Conservation (phyloP, 2,888 invertebrate genomes). For the Cistogaster globosa region DNA sequence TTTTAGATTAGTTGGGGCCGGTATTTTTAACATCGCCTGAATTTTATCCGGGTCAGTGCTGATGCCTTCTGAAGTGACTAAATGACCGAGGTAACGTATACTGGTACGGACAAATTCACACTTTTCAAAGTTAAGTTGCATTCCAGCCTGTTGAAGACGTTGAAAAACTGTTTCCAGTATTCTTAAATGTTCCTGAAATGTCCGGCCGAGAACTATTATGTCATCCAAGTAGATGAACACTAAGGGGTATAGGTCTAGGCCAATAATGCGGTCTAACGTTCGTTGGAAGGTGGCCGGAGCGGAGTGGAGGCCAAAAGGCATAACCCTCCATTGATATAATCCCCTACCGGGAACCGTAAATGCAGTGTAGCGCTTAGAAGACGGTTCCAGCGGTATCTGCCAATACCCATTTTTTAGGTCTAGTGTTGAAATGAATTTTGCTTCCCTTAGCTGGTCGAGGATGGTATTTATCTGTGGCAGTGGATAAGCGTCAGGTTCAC, state of each 20-base stretch:
- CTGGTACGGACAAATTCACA: conserved; percentile 7
- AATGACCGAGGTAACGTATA: not conserved
- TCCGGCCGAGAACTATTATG: conserved; percentile 26
- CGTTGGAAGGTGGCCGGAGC: conserved; percentile 55
- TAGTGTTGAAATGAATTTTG: conserved; percentile 23
- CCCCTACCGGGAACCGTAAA: conserved; percentile 49
- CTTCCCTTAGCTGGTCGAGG: conserved; percentile 4
- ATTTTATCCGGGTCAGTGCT: no score
- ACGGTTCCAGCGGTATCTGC: conserved; percentile 34
- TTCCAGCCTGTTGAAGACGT: not conserved
- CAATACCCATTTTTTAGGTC: conserved; percentile 57
- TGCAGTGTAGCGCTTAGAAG: conserved; percentile 2
- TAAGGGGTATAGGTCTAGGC: conserved; percentile 14
- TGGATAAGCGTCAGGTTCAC: conserved; percentile 51
- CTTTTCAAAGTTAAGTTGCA: conserved; percentile 35
- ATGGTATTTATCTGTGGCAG: conserved; percentile 35
- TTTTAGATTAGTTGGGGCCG: no score
- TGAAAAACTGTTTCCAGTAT: not conserved
- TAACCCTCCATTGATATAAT: conserved; percentile 45
- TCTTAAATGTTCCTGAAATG: conserved; percentile 21
- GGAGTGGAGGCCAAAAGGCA: conserved; percentile 53
- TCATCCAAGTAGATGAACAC: conserved; percentile 48
- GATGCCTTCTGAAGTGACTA: no score
- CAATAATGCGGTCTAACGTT: conserved; percentile 28
- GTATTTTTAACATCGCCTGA: no score